Base-by-base conservation (phyloP, 2,797 vertebrate genomes). In the Psittacula derbiana region DNA sequence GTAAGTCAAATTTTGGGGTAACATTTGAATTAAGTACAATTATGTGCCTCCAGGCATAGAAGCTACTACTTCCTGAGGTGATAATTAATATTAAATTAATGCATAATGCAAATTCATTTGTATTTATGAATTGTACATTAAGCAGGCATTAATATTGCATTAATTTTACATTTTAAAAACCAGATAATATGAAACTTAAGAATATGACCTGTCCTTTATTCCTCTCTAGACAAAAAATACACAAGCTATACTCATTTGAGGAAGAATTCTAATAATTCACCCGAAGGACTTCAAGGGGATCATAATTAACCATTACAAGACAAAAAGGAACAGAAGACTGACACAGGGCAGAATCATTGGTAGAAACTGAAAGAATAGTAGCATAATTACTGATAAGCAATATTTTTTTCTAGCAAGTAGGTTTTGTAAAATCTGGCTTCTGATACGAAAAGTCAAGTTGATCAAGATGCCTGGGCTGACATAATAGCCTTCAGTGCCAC, bases 51-150 rank as follows among this genome's bases (percentile, higher is more conserved):
- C 43, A 71, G 70, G 62, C 58, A 60, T 2, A 70, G 58, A 60
- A 88, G 33, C 80, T 47, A 79, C 2, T 8, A 38, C 53, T 76
- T 94, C 70, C 80, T 36, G 33, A 79, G 66, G 78, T 80, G 86
- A 73, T 81, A 94, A 94, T 84, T 84, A 92, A 76, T 72, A 95
- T 86, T 86, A 94, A 88, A 95, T 92, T 67, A 90, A 90, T 84
- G 58, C 73, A 84, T 90, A 84, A 81, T 88, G 76, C 88, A 92
- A 96, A 92, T 88, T 93, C 41, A 92, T 89, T 86, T 89, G 24
- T 88, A 96, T 95, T 96, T 94, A 96, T 95, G 92, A 95, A 75
- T 53, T 52, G 64, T 36, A 28, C 46, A 94, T 90, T 93, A 79
- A 79, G 33, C 5, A 81, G 58, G 5, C 53, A 88, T 92, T 90